Evolutionary conservation across 1,140 invertebrate species (phyloP), one percentile per base, ranked within the genome.

Genomic region (Drosophila kurseongensis): DNA sequence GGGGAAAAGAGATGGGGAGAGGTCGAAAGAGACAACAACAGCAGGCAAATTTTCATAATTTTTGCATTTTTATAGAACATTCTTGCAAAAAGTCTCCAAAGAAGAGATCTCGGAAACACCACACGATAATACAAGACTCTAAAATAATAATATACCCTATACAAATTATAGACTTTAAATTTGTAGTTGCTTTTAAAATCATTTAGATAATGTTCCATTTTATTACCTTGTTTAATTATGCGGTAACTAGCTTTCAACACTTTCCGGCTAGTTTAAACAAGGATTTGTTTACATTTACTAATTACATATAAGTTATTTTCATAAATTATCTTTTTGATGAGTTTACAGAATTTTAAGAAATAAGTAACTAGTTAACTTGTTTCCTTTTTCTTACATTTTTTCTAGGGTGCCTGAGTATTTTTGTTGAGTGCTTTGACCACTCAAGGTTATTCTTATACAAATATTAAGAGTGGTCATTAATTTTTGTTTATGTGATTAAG

Each of bases 31-130:
- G 27, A 58, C 60, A 66, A 59, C 27, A 61, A 41, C 44, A 41
- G 41, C 74, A 23, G 16, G 84, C 29, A 59, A 67, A 86, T 86
- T 86, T 86, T 85, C 82, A 85, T 86, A 85, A 85, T 85, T 85
- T 85, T 78, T 81, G 78, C 82, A 81, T 86, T 86, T 75, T 85
- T 85, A 85, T 86, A 78, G 82, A 86, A 72, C 58, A 71, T 56
- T 69, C 52, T 4, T 69, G 62, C 52, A 71, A 61, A 61, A 45
- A 58, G 44, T 45, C 12, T 29, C n/a, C n/a, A 40, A 58, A 44
- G 40, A 14, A 44, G 36, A 40, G 9, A 8, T 8, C 23, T 40
- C 10, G 12, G 9, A 32, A 62, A 14, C 42, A 36, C 8, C 23
- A 45, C 45, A 5, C n/a, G 13, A 10, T 27, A 27, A 10, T 4